Percentiles rank a stretch among this genome's conserved stretches.
Evolutionary conservation across 2,113 vertebrate genomes (phyloP).

Genomic region (Phoenicopterus ruber): DNA sequence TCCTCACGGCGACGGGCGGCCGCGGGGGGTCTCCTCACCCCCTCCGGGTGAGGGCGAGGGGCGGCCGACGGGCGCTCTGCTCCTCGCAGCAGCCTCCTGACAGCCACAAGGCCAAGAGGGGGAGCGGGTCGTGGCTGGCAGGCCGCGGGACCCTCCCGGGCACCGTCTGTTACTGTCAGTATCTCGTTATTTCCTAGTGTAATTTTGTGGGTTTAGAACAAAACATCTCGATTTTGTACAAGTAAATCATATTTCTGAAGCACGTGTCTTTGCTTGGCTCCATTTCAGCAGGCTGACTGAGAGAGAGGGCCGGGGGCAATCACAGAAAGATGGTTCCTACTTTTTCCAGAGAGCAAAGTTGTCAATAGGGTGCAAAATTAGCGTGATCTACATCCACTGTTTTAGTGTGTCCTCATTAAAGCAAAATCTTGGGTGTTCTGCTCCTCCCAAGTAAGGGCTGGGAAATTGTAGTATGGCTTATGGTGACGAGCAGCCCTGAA

Average conservation of each 20-base stretch:
- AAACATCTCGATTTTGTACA: neutral
- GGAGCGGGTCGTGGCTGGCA: neutral
- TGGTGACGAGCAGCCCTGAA: neutral
- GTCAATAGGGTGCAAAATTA: neutral
- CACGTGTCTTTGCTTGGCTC: neutral
- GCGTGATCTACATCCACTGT: neutral
- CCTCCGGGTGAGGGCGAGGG: no score
- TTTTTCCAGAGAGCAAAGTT: neutral
- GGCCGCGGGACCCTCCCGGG: neutral
- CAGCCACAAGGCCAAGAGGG: accelerated
- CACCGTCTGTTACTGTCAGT: accelerated
- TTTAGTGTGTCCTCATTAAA: neutral
- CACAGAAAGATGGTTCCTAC: neutral
- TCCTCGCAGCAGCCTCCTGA: neutral
- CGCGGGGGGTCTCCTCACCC: neutral
- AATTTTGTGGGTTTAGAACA: neutral
- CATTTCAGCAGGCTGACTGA: neutral
- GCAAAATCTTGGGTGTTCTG: neutral
- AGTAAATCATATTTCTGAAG: neutral
- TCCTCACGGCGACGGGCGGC: neutral
- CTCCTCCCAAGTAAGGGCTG: neutral
- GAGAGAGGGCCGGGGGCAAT: neutral
- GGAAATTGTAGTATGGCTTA: neutral
- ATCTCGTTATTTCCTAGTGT: neutral
- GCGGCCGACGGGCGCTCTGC: accelerated